A percentile compares a stretch with the other conserved stretches of the same genome.
Evolutionary conservation across 2,888 invertebrate genomes (phyloP).

Genomic region (Epistrophe grossulariae): DNA sequence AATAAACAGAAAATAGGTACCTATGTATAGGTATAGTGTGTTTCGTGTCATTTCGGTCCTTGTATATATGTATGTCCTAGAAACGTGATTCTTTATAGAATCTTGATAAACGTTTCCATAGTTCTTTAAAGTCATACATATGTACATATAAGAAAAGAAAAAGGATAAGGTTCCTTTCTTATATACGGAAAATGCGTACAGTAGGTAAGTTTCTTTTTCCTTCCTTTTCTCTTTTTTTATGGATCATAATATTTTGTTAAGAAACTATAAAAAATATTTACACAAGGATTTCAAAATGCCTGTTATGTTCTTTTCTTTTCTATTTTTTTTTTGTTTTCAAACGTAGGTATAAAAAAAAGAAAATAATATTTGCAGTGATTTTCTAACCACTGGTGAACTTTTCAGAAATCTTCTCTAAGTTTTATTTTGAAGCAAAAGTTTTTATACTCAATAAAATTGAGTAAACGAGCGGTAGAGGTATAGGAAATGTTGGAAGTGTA

Average conservation of each 20-base stretch:
- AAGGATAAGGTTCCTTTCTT: background rate
- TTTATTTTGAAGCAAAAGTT: background rate
- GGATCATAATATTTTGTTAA: constrained; percentile 24
- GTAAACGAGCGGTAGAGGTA: background rate
- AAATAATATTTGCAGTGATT: constrained; percentile 8
- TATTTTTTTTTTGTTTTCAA: background rate
- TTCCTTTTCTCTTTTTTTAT: constrained; percentile 5
- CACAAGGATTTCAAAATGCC: background rate
- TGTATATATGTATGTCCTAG: background rate
- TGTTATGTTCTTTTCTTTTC: no score
- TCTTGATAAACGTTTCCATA: constrained; percentile 22
- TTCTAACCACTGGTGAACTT: background rate
- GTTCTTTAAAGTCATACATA: constrained; percentile 20
- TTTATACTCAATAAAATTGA: constrained; percentile 4
- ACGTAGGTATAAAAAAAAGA: background rate
- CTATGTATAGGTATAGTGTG: constrained; percentile 14
- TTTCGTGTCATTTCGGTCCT: constrained; percentile 12
- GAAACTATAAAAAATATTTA: background rate
- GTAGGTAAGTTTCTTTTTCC: background rate
- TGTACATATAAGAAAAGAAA: background rate
- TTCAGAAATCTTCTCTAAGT: background rate
- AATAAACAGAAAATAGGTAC: constrained; percentile 8
- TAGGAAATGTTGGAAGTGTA: background rate
- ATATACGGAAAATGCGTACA: constrained; percentile 25
- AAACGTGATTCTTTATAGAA: constrained; percentile 38